Evolutionary conservation across 2,797 vertebrate genomes (phyloP).

Genomic region (Poeciliopsis infans): DNA sequence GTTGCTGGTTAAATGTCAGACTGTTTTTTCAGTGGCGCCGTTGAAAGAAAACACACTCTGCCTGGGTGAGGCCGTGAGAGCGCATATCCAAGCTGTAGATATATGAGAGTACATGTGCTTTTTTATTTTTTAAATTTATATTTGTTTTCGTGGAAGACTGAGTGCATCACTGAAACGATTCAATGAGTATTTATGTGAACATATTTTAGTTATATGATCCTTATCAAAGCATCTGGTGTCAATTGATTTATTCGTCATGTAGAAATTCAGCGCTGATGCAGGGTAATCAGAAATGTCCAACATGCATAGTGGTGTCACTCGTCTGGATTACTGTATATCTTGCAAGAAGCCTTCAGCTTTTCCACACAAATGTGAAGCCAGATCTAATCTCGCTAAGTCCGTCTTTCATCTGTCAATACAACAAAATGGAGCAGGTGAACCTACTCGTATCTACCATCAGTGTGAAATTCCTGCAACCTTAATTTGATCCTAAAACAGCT

Average conservation of each 20-base stretch:
- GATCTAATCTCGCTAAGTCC: constrained; percentile 73
- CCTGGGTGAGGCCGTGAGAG: constrained; percentile 41
- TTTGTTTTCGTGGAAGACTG: constrained; percentile 20
- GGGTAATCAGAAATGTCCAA: constrained; percentile 22
- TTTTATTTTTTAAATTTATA: too few relatives aligned
- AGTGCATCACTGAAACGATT: constrained; percentile 12
- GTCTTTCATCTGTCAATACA: constrained; percentile 78
- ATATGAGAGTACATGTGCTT: constrained; percentile 4
- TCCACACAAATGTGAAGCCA: constrained; percentile 63
- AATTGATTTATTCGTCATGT: constrained; percentile 37
- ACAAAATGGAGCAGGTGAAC: constrained; percentile 79
- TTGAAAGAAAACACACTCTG: constrained; percentile 49
- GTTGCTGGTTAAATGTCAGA: constrained; percentile 45
- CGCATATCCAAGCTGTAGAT: constrained; percentile 14
- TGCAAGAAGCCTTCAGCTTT: constrained; percentile 57
- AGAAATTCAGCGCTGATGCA: constrained; percentile 15
- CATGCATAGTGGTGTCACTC: constrained; percentile 56
- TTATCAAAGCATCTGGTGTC: constrained; percentile 35
- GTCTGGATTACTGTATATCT: constrained; percentile 66
- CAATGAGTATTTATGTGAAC: constrained; percentile 19
- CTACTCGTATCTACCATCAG: constrained; percentile 71
- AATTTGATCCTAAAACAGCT: constrained; percentile 86
- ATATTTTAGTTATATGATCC: constrained; percentile 55
- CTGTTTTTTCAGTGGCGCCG: constrained; percentile 62
- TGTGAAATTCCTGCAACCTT: constrained; percentile 82